Conservation (phyloP, 1,140 invertebrate species). For the Battus philenor region DNA sequence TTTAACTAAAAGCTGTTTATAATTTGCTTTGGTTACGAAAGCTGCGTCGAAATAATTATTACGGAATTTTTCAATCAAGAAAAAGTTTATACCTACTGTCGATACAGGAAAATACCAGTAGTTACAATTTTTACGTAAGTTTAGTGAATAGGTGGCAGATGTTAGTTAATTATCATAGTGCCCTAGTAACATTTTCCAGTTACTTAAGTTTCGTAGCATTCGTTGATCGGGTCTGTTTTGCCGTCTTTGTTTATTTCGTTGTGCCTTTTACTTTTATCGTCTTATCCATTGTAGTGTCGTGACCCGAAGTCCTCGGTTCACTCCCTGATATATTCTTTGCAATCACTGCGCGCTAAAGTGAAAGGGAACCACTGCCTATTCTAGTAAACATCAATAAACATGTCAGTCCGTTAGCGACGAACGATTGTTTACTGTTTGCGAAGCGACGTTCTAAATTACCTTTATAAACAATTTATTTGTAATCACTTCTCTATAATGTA, state of each 20-base stretch:
- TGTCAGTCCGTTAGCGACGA: conserved; percentile 4
- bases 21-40: conserved; percentile 3
- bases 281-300: conserved; percentile 29
- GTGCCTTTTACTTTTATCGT: conserved; percentile 26
- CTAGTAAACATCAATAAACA: conserved; percentile 16
- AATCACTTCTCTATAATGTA: too few species aligned
- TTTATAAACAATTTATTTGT: too few species aligned
- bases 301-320: conserved; percentile 44
- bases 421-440: conserved; percentile 24
- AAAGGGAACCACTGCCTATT: conserved; percentile 59
- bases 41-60: not conserved
- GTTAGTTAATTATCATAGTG: too few species aligned
- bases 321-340: conserved; percentile 43
- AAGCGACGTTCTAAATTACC: not conserved
- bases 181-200: too few species aligned
- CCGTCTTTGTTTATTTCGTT: conserved; percentile 10
- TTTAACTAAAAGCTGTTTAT: not conserved
- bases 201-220: too few species aligned
- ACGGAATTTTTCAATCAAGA: too few species aligned
- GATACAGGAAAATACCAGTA: not conserved
- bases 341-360: conserved; percentile 45
- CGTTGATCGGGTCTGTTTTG: conserved; percentile 6
- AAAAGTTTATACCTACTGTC: too few species aligned
- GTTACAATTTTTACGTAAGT: not conserved
- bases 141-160: not conserved